phyloP scores from a whole-genome alignment of 2,888 invertebrate genomes.

The Aspidiotus rigidus region DNA sequence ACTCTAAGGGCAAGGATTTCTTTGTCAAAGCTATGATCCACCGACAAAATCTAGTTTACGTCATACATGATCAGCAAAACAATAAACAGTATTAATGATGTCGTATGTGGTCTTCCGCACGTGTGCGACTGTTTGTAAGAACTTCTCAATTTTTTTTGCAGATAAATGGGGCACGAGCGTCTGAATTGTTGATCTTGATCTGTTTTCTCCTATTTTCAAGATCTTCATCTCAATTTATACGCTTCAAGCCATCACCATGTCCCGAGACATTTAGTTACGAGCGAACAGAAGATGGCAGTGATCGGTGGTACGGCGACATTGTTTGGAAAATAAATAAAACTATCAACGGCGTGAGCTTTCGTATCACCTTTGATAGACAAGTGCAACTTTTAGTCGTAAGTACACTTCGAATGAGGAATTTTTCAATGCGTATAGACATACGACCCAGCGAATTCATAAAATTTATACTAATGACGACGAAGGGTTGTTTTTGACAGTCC shows the following conservation, averaged over 20 bases:
- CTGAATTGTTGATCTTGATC: conserved; percentile 10
- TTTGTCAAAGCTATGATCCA: no score
- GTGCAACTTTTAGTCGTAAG: conserved; percentile 55
- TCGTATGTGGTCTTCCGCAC: no score
- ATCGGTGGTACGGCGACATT: conserved; percentile 55
- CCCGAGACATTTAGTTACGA: conserved; percentile 54
- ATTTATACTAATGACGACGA: neutral
- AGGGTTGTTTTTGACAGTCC: neutral
- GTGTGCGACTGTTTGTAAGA: no score
- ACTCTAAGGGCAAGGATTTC: no score
- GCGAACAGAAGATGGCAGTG: conserved; percentile 48
- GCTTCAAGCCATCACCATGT: conserved; percentile 45
- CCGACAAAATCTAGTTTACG: no score
- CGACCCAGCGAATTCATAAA: neutral
- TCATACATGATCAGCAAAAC: no score
- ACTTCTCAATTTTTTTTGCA: neutral
- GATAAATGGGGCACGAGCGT: conserved; percentile 6
- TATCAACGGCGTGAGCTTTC: conserved; percentile 53
- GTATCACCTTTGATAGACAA: conserved; percentile 50
- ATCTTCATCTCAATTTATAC: neutral
- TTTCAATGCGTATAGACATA: neutral
- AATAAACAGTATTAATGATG: no score
- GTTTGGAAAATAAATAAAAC: conserved; percentile 50
- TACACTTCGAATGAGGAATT: conserved; percentile 26
- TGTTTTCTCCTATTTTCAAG: conserved; percentile 8